Conservation (phyloP, 2,797 vertebrate species). For the Enteromius argenteus region DNA sequence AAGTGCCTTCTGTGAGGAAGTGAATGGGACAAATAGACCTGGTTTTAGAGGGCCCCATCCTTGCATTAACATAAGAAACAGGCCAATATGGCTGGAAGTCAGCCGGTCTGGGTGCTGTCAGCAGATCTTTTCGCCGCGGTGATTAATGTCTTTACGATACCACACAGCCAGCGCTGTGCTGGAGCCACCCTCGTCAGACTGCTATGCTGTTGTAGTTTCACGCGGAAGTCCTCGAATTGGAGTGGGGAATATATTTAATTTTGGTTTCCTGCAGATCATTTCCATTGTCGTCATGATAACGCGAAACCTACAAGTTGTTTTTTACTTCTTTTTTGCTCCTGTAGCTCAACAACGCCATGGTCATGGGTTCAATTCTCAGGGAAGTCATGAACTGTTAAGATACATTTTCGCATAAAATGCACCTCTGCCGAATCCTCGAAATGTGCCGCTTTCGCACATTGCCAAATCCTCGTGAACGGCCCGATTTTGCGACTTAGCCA, state of each 20-base stretch:
- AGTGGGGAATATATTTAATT: background rate
- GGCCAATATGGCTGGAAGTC: constrained; percentile 75
- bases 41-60: constrained; percentile 64
- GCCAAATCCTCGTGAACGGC: constrained; percentile 13
- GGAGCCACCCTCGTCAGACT: constrained; percentile 36
- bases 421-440: background rate
- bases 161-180: constrained; percentile 73
- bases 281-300: background rate
- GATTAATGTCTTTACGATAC: constrained; percentile 94
- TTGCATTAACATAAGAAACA: constrained; percentile 90
- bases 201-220: constrained; percentile 17
- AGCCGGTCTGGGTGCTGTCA: constrained; percentile 84
- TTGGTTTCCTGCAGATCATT: background rate
- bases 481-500: constrained; percentile 28
- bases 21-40: constrained; percentile 66
- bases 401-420: constrained; percentile 17
- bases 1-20: constrained; percentile 70
- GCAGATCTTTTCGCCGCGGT: constrained; percentile 81
- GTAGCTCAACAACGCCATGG: background rate
- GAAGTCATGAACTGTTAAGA: background rate
- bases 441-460: background rate
- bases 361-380: background rate
- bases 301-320: background rate
- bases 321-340: background rate
- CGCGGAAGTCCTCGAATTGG: constrained; percentile 6